phyloP scores from a whole-genome alignment of 2,888 invertebrate genomes.

The Caenorhabditis virilis region DNA sequence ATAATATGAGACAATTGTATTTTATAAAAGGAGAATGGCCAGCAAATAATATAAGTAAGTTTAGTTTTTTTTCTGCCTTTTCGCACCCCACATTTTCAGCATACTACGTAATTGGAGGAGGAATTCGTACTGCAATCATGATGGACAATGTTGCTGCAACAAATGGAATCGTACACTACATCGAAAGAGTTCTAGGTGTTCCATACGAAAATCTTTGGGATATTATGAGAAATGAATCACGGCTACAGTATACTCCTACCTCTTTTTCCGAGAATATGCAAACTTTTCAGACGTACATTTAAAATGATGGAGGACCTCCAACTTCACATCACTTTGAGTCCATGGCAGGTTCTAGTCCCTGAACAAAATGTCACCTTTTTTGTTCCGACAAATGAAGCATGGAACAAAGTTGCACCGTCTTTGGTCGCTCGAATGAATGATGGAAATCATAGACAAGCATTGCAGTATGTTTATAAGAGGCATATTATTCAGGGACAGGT shows the following conservation, averaged over 20 bases:
- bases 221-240: slow-evolving; percentile 65
- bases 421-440: slow-evolving; percentile 63
- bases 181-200: slow-evolving; percentile 68
- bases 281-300: slow-evolving; percentile 55
- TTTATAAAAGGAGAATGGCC: slow-evolving; percentile 69
- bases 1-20: slow-evolving; percentile 67
- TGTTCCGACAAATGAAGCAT: slow-evolving; percentile 87
- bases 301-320: slow-evolving; percentile 64
- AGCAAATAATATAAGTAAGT: slow-evolving; percentile 68
- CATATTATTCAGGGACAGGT: slow-evolving; percentile 79
- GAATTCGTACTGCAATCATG: slow-evolving; percentile 66
- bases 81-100: too few species aligned
- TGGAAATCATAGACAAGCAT: slow-evolving; percentile 66
- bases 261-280: too few species aligned
- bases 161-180: slow-evolving; percentile 69
- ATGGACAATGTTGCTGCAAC: slow-evolving; percentile 68
- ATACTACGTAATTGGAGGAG: slow-evolving; percentile 69
- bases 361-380: slow-evolving; percentile 82
- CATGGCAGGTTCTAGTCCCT: slow-evolving; percentile 68
- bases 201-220: slow-evolving; percentile 68
- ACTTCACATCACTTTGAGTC: slow-evolving; percentile 65
- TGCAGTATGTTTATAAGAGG: slow-evolving; percentile 76
- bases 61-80: too few species aligned
- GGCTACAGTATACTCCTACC: too few species aligned
- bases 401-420: slow-evolving; percentile 76